A percentile compares a stretch with the other conserved stretches of the same genome.
Evolutionary conservation across 2,797 vertebrate genomes (phyloP).

Genomic region (Halcyon badia): DNA sequence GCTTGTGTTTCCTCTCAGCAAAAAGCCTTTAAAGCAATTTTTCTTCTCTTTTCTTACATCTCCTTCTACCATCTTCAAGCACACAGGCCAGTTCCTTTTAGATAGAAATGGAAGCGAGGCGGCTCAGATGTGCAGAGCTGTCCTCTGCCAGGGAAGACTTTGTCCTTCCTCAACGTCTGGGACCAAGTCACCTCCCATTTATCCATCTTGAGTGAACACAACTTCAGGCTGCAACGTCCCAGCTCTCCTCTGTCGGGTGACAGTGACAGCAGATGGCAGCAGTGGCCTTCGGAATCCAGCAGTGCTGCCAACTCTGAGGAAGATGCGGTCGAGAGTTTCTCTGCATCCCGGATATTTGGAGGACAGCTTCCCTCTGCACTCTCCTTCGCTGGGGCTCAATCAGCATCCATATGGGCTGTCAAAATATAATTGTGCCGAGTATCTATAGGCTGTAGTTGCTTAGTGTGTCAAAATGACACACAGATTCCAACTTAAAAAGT

Average conservation of each 20-base stretch:
- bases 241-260: background rate
- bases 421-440: background rate
- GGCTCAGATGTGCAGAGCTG: accelerated
- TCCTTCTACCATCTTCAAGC: background rate
- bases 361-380: background rate
- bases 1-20: background rate
- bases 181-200: background rate
- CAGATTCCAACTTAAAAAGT: background rate
- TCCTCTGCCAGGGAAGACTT: background rate
- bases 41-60: background rate
- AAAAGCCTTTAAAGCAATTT: background rate
- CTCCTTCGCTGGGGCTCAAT: background rate
- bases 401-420: background rate
- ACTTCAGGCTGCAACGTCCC: background rate
- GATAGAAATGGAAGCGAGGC: accelerated
- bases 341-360: background rate
- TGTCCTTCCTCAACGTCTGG: background rate
- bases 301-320: background rate
- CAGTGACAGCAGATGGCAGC: conserved; percentile 90
- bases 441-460: background rate
- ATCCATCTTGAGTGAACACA: background rate
- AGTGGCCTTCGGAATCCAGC: conserved; percentile 83
- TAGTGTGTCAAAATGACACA: background rate
- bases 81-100: background rate
- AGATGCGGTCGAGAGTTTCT: background rate